phyloP scores from a whole-genome alignment of 2,797 vertebrate genomes.

The Cynodonichthys magdalenae region DNA sequence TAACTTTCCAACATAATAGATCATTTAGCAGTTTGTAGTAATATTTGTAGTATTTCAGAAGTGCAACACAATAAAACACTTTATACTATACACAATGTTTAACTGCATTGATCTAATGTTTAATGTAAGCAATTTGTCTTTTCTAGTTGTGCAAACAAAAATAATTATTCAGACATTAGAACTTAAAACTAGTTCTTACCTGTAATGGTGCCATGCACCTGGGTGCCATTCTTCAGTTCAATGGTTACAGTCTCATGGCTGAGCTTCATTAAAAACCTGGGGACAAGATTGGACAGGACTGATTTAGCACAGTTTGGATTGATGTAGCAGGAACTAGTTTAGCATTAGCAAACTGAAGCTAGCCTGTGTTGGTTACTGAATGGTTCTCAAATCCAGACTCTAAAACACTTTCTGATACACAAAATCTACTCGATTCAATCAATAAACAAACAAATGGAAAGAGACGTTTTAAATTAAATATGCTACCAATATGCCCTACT shows the following conservation, averaged over 20 bases:
- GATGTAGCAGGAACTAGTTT: background rate
- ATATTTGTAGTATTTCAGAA: too few species aligned
- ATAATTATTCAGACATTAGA: background rate
- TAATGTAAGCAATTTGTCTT: too few species aligned
- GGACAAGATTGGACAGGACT: background rate
- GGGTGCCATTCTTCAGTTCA: slow-evolving; percentile 97
- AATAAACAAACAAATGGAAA: background rate
- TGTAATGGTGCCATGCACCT: slow-evolving; percentile 98
- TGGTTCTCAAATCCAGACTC: background rate
- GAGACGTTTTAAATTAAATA: background rate
- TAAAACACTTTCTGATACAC: background rate
- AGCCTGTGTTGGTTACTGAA: background rate
- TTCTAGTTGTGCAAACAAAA: background rate
- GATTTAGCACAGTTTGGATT: background rate
- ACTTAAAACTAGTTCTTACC: slow-evolving; percentile 71
- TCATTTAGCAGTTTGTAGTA: too few species aligned
- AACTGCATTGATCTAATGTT: too few species aligned
- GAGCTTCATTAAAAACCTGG: slow-evolving; percentile 98
- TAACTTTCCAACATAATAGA: too few species aligned
- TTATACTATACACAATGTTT: too few species aligned
- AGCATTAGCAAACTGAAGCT: background rate
- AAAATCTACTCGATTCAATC: rapidly evolving
- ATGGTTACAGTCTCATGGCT: slow-evolving; percentile 99
- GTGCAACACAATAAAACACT: too few species aligned
- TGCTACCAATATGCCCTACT: too few species aligned